A percentile compares a stretch with the other conserved stretches of the same genome.
Evolutionary conservation across 2,797 vertebrate species (phyloP).

Genomic region (Manis pentadactyla): DNA sequence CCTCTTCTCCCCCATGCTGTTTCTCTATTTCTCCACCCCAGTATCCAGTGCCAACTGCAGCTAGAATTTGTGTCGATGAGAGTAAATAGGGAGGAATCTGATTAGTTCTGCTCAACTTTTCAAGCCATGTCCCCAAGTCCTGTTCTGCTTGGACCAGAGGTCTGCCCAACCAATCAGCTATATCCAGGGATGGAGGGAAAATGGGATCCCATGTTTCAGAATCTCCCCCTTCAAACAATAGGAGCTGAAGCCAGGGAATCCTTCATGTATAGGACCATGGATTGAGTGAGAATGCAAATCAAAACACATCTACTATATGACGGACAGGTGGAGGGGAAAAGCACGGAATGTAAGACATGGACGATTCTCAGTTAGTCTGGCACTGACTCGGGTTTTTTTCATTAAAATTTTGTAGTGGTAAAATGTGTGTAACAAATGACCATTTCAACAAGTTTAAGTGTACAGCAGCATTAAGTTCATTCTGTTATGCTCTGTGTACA

Average conservation of each 20-base stretch:
- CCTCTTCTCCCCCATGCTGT: not conserved
- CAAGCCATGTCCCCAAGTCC: not conserved
- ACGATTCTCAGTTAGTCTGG: not conserved
- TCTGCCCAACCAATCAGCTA: not conserved
- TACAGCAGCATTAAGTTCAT: not conserved
- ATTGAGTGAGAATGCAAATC: not conserved
- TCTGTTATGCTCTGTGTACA: not conserved
- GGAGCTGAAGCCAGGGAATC: not conserved
- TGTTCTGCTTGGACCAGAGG: not conserved
- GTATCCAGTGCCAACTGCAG: not conserved
- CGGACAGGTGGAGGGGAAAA: not conserved
- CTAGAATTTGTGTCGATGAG: not conserved
- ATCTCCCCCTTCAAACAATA: not conserved
- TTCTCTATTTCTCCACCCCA: not conserved
- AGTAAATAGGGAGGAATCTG: not conserved
- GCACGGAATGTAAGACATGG: not conserved
- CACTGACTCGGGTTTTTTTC: not conserved
- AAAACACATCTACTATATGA: not conserved
- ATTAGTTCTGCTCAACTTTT: not conserved
- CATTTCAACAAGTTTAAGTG: not conserved
- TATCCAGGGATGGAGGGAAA: not conserved
- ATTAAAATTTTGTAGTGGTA: not conserved
- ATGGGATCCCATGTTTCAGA: not conserved
- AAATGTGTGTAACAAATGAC: not conserved
- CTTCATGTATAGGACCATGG: fast-evolving